These are phyloP conservation scores for Osmoderma eremita DNA, from an alignment of 2,888 invertebrate species.

Conservation along the genomic window DNA sequence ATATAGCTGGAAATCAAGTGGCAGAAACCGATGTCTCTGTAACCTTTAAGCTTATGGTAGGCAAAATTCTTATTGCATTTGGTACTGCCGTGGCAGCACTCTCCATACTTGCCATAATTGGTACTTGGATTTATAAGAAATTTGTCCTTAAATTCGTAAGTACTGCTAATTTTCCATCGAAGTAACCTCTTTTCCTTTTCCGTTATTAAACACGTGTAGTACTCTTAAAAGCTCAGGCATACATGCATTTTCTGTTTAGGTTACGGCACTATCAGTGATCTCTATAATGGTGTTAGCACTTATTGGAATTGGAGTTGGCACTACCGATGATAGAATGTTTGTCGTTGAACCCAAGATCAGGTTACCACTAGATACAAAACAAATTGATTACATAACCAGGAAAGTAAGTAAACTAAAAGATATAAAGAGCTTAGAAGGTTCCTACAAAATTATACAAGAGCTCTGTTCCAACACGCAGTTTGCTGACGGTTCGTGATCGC, in stretches of 20 bases:
- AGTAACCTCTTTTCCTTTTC: no score
- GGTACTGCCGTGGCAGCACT: neutral
- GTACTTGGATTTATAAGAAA: neutral
- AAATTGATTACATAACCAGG: neutral
- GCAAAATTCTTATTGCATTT: neutral
- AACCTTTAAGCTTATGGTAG: neutral
- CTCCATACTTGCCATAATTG: conserved; percentile 7
- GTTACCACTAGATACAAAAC: neutral
- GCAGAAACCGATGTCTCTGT: neutral
- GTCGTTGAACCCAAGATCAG: neutral
- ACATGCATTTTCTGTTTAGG: neutral
- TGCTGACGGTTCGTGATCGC: no score
- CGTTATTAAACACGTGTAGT: no score
- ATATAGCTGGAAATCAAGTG: neutral
- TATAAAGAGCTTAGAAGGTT: neutral
- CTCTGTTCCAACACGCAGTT: no score
- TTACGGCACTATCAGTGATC: neutral
- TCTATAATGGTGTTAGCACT: conserved; percentile 1
- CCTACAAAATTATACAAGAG: no score
- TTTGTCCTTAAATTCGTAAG: conserved; percentile 9
- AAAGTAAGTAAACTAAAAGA: neutral
- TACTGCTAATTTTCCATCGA: neutral
- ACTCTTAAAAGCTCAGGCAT: no score
- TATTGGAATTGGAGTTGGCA: conserved; percentile 3
- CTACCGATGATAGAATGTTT: neutral